Conservation (phyloP, 1,140 invertebrate genomes). For the Temnothorax nylanderi region DNA sequence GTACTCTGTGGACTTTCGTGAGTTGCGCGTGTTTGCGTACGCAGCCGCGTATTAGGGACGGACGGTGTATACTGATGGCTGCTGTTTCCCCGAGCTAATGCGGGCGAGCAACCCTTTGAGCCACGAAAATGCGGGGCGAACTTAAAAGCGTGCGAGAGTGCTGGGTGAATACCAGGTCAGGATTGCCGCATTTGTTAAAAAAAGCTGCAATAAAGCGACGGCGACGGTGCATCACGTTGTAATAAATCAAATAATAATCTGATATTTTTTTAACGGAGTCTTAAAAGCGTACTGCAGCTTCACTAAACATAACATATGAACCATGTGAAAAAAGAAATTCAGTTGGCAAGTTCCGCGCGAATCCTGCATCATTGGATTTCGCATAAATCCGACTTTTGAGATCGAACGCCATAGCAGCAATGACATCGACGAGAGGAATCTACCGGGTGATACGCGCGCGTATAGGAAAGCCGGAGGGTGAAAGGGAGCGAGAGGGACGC, state of each 20-base stretch:
- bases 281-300: not conserved
- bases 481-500: slow-evolving; percentile 11
- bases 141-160: slow-evolving; percentile 50
- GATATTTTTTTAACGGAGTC: not conserved
- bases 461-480: slow-evolving; percentile 24
- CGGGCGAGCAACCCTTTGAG: slow-evolving; percentile 53
- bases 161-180: slow-evolving; percentile 6
- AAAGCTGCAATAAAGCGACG: not conserved
- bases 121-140: slow-evolving; percentile 37
- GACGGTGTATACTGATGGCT: slow-evolving; percentile 40
- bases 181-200: not conserved
- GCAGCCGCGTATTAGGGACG: slow-evolving; percentile 51
- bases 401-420: slow-evolving; percentile 29
- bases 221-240: not conserved
- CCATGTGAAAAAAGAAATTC: not conserved
- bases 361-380: slow-evolving; percentile 26
- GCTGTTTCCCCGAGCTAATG: slow-evolving; percentile 55
- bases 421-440: slow-evolving; percentile 53
- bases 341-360: not conserved
- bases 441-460: slow-evolving; percentile 51
- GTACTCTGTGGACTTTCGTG: slow-evolving; percentile 47
- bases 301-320: not conserved
- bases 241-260: not conserved
- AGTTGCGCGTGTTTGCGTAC: slow-evolving; percentile 59
- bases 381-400: slow-evolving; percentile 53